Conservation (phyloP, 2,888 invertebrate genomes). For the Lasioglossum vierecki region DNA sequence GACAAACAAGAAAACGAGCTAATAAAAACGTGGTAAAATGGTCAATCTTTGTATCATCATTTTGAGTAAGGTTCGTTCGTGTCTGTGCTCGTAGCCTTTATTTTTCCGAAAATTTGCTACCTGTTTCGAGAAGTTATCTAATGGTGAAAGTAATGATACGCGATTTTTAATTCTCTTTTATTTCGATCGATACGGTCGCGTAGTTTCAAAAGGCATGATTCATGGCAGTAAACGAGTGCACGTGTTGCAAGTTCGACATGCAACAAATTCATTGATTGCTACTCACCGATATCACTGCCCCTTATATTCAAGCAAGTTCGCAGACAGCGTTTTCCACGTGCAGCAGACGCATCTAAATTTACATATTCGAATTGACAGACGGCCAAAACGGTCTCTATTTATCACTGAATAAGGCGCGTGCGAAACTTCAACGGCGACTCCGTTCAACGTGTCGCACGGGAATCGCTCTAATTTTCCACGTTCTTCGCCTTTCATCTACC, state of each 20-base stretch:
- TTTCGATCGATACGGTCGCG: not conserved
- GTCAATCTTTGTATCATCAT: not conserved
- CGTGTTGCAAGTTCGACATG: not conserved
- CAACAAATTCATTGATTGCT: not conserved
- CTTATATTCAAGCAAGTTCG: conserved; percentile 8
- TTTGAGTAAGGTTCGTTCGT: not conserved
- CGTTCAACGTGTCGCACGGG: conserved; percentile 1
- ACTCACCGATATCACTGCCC: not conserved
- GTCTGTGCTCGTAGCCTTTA: not conserved
- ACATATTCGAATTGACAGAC: conserved; percentile 30
- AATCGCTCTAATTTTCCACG: conserved; percentile 26
- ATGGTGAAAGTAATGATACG: not conserved
- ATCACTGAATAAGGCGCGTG: conserved; percentile 26
- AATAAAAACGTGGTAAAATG: no score
- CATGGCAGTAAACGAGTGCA: not conserved
- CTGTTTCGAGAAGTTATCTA: not conserved
- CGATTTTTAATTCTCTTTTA: not conserved
- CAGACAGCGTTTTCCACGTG: conserved; percentile 1
- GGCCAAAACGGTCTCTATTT: conserved; percentile 40
- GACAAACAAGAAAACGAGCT: no score
- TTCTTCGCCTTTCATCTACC: conserved; percentile 6
- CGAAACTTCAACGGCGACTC: not conserved
- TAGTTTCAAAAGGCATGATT: not conserved
- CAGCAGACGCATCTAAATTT: conserved; percentile 33
- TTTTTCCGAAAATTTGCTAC: not conserved